Base-by-base conservation (phyloP, 2,888 invertebrate species). In the Belgica antarctica region DNA sequence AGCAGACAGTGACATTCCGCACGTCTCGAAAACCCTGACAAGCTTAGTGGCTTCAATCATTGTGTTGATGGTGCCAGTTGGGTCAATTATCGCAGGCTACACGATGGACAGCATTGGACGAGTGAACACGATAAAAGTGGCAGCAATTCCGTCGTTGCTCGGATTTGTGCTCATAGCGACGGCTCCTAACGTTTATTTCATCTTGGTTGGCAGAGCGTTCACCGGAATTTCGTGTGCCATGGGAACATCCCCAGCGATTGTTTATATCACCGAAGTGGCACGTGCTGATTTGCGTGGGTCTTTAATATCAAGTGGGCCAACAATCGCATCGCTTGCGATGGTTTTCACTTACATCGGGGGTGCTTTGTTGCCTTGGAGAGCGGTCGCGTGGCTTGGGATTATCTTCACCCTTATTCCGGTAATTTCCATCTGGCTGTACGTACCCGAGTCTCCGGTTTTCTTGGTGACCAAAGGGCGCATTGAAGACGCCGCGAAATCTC, bases 241-340 rank as follows among this genome's bases (percentile, higher is more conserved):
- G 71, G 84, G 84, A 12, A 83, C 84, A 1, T 84, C 84, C 73
- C 85, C 86, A 12, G 85, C 85, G 1, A 83, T 84, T 52, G 85
- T 85, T 24, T 86, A 86, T 76, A 84, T 85, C 70, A 85, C 85
- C 5, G 85, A 86, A 77, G 83, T 85, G 1, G 84, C 84, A 0
- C 77, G 84, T 57, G 83, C 85, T 1, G 85, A 85, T 74, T 77
- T 85, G 71, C 76, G 86, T 71, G 85, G 85, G n/a, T 83, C 85
- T 8, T 76, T 86, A 59, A 83, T 85, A 71, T 84, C 85, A 8
- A 79, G 82, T 28, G 84, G 84, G 2, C 85, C 85, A 1, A 83
- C 84, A 2, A 79, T 83, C 72, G 84, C 85, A 4, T 85, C 85
- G 1, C 77, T 85, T 71, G 85, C 83, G 7, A 85, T 86, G 85